Evolutionary conservation across 2,797 vertebrate species (phyloP), one percentile per base, ranked within the genome.

Genomic region (Trematomus bernacchii): DNA sequence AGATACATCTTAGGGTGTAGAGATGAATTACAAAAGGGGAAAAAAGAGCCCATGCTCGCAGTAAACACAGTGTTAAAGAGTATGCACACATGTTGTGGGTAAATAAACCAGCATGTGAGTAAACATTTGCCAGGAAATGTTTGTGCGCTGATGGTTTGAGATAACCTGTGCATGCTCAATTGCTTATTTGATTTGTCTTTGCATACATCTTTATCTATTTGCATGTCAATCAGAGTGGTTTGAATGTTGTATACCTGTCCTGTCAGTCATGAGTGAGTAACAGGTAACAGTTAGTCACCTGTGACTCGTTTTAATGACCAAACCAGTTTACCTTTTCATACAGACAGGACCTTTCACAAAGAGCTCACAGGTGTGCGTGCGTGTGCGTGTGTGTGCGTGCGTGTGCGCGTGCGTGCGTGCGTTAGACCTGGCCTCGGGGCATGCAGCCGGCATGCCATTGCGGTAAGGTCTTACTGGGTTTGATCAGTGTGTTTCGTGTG

Each of bases 401-500:
- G 86, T 85, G 77, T 52, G 94, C 57, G 64, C 74, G 66, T 64
- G 27, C 33, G 15, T 64, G 3, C 74, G 19, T 76, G 61, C 5
- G n/a, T 53, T 11, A 80, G 73, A 65, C 62, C 60, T 74, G 71
- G 87, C 89, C 85, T 85, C 72, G 3, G 83, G 91, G 90, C 86
- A 78, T 80, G 85, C 86, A 89, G 83, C 71, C 23, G 33, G 76
- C 88, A 90, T 80, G 82, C 84, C 87, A 89, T 66, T 84, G 87
- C 71, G 59, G 65, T 69, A 51, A 71, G 77, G 89, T 86, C 77
- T 90, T 82, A 80, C 82, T 54, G 62, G 76, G 79, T 91, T 90
- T 93, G 89, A 93, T 91, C 82, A 79, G 84, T 42, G 80, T 73
- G 80, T 84, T 87, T 83, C 13, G 63, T 65, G 62, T 85, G 79